phyloP scores from a whole-genome alignment of 2,113 vertebrate species.

The Peromyscus californicus region DNA sequence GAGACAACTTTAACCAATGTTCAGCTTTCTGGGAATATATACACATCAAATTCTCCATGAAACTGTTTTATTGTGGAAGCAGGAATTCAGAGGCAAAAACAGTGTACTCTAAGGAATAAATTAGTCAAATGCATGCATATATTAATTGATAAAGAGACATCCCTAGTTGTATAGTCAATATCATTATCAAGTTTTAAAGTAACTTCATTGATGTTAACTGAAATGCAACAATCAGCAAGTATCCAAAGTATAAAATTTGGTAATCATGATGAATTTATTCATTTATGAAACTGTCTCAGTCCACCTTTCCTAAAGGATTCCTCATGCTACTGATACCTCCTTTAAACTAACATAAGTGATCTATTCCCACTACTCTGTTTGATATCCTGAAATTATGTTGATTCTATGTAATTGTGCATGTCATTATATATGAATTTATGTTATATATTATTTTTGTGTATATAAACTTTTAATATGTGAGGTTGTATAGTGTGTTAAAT shows the following conservation, averaged over 20 bases:
- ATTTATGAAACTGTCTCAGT: not conserved
- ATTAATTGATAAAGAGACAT: not conserved
- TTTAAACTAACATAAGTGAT: not conserved
- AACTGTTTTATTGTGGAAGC: not conserved
- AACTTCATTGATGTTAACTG: not conserved
- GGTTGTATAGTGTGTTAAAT: not conserved
- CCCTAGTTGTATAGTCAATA: not conserved
- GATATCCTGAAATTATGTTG: not conserved
- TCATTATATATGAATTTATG: not conserved
- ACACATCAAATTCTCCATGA: not conserved
- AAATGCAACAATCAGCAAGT: not conserved
- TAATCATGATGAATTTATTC: not conserved
- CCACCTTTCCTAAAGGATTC: not conserved
- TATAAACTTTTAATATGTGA: not conserved
- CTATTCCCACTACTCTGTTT: not conserved
- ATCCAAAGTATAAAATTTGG: not conserved
- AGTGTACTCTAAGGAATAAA: not conserved
- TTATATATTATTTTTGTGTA: not conserved
- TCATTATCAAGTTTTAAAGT: not conserved
- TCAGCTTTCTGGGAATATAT: not conserved
- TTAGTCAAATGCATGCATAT: not conserved
- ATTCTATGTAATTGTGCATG: not conserved
- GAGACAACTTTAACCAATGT: not conserved
- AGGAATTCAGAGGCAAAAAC: not conserved
- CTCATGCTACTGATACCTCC: not conserved